A percentile compares a stretch with the other conserved stretches of the same genome.
Evolutionary conservation across 2,113 vertebrate species (phyloP).

Genomic region (Kobus ellipsiprymnus): DNA sequence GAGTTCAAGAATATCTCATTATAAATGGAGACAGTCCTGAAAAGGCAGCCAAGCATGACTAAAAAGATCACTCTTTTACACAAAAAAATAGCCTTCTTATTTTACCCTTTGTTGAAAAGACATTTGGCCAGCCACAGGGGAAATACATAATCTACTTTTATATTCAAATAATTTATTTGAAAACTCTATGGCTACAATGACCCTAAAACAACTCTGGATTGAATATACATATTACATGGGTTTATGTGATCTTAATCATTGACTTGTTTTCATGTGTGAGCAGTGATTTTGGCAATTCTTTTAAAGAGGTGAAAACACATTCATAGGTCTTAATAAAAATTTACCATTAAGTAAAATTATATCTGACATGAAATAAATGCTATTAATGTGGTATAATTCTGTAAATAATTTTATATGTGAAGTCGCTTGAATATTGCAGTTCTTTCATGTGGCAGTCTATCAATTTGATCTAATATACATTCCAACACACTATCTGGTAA

Average conservation of each 20-base stretch:
- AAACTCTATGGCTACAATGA: constrained; percentile 78
- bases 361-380: constrained; percentile 14
- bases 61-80: constrained; percentile 88
- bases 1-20: constrained; percentile 87
- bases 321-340: neutral
- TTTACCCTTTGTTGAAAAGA: constrained; percentile 88
- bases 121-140: constrained; percentile 86
- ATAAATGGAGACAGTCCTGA: constrained; percentile 85
- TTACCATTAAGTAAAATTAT: constrained; percentile 53
- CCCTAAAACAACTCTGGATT: constrained; percentile 81
- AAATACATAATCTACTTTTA: constrained; percentile 88
- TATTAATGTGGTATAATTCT: neutral
- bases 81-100: constrained; percentile 87
- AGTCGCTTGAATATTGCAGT: neutral
- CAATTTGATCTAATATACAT: constrained; percentile 53
- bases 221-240: constrained; percentile 70
- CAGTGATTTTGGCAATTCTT: constrained; percentile 66
- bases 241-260: constrained; percentile 77
- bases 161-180: constrained; percentile 86
- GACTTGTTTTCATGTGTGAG: constrained; percentile 75
- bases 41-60: constrained; percentile 86
- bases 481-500: constrained; percentile 58
- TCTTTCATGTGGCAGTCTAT: constrained; percentile 2
- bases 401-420: constrained; percentile 13
- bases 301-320: constrained; percentile 35